A percentile compares a stretch with the other conserved stretches of the same genome.
These are phyloP conservation scores for Megalops cyprinoides DNA, from an alignment of 2,797 vertebrate species.

Conservation along the genomic window DNA sequence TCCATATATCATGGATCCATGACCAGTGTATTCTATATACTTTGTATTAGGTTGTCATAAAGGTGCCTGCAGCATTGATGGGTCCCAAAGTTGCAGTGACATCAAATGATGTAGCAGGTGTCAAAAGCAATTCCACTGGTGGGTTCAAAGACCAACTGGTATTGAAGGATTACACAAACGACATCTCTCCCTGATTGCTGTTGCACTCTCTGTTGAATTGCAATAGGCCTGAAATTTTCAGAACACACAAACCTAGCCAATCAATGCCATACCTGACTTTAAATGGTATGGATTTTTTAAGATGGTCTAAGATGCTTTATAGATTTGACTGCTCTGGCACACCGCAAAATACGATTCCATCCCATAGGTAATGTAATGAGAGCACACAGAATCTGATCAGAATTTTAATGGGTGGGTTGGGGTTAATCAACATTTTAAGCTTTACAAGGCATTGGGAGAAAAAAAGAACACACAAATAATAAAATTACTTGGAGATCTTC, in stretches of 20 bases:
- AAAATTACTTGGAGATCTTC: too few relatives aligned
- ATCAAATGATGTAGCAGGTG: not conserved
- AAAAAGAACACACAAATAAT: too few relatives aligned
- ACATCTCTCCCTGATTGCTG: not conserved
- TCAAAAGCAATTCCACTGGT: not conserved
- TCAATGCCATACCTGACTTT: not conserved
- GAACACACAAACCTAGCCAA: not conserved
- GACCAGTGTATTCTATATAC: conserved; percentile 22
- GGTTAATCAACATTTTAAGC: too few relatives aligned
- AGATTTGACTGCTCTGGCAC: not conserved
- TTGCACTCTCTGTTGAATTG: not conserved
- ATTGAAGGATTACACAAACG: not conserved
- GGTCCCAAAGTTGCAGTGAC: not conserved
- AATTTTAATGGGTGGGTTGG: not conserved
- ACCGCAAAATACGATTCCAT: not conserved
- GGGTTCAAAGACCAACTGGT: not conserved
- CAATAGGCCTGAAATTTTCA: not conserved
- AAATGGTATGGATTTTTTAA: not conserved
- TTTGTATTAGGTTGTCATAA: conserved; percentile 6
- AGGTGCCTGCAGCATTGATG: not conserved
- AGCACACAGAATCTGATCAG: not conserved
- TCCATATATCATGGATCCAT: not conserved
- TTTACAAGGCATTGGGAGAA: too few relatives aligned
- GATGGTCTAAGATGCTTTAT: not conserved
- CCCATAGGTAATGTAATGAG: too few relatives aligned